Conservation (phyloP, 1,140 invertebrate species). For the Periplaneta americana region DNA sequence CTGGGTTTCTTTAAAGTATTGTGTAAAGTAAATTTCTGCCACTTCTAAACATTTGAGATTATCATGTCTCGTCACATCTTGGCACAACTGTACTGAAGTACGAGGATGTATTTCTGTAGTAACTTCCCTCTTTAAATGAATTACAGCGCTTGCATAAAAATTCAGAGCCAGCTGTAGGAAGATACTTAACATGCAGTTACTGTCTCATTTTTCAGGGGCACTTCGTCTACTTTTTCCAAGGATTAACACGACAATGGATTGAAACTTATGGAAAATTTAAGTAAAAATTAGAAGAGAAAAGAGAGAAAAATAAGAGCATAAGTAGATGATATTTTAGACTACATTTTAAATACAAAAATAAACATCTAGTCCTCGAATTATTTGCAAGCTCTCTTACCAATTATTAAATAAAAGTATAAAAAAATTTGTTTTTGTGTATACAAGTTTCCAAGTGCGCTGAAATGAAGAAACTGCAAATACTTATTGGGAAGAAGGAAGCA, state of each 20-base stretch:
- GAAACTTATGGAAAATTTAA: neutral
- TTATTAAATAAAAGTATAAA: neutral
- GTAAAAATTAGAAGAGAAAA: neutral
- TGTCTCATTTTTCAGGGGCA: no score
- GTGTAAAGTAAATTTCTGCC: no score
- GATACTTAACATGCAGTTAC: no score
- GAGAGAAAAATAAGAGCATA: neutral
- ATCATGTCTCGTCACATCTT: no score
- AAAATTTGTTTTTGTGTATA: neutral
- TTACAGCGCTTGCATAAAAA: no score
- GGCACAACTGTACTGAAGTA: no score
- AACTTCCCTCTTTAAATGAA: no score
- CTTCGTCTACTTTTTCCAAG: neutral
- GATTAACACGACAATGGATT: neutral
- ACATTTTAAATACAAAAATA: neutral
- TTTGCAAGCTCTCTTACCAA: neutral
- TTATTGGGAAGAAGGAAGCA: neutral
- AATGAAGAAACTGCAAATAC: neutral
- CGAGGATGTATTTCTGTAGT: no score
- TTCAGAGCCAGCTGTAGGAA: no score
- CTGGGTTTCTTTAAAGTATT: no score
- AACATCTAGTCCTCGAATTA: neutral
- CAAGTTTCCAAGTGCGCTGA: neutral
- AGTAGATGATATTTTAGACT: neutral
- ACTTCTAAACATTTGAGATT: no score